Evolutionary conservation across 1,140 invertebrate species (phyloP).

Genomic region (Uloborus diversus): DNA sequence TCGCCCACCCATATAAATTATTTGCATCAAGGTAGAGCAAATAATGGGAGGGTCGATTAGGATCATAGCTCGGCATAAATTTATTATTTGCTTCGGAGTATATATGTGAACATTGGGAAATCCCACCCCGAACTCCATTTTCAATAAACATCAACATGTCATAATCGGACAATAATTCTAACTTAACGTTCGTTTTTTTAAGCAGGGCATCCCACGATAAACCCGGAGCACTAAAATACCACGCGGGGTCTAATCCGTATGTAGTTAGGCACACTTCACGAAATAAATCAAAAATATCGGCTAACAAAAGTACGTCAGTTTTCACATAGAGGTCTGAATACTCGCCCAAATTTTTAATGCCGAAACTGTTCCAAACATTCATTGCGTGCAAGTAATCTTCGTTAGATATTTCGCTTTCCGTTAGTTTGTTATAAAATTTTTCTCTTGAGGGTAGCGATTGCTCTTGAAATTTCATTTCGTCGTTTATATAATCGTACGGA

Average conservation of each 20-base stretch:
- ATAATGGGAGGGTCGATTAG: slow-evolving; percentile 44
- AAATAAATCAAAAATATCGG: slow-evolving; percentile 60
- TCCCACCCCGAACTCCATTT: slow-evolving; percentile 57
- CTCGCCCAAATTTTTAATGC: slow-evolving; percentile 51
- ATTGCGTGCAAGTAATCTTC: slow-evolving; percentile 1
- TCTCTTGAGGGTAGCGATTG: slow-evolving; percentile 51
- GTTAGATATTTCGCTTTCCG: background rate
- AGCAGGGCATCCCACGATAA: slow-evolving; percentile 6
- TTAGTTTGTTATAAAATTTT: background rate
- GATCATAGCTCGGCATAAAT: slow-evolving; percentile 56
- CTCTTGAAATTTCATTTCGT: slow-evolving; percentile 53
- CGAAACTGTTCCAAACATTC: slow-evolving; percentile 60
- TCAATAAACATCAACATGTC: background rate
- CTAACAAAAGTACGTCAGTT: slow-evolving; percentile 57
- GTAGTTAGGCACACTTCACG: slow-evolving; percentile 35
- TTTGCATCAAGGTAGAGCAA: slow-evolving; percentile 59
- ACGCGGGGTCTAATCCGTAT: background rate
- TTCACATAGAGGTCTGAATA: slow-evolving; percentile 59
- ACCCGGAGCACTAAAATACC: background rate
- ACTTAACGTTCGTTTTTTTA: background rate
- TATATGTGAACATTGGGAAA: slow-evolving; percentile 53
- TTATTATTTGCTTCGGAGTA: slow-evolving; percentile 60
- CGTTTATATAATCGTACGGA: slow-evolving; percentile 59
- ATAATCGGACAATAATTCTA: background rate
- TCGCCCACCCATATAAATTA: slow-evolving; percentile 59